Evolutionary conservation across 2,797 vertebrate species (phyloP).

Genomic region (Sebastolobus alascanus): DNA sequence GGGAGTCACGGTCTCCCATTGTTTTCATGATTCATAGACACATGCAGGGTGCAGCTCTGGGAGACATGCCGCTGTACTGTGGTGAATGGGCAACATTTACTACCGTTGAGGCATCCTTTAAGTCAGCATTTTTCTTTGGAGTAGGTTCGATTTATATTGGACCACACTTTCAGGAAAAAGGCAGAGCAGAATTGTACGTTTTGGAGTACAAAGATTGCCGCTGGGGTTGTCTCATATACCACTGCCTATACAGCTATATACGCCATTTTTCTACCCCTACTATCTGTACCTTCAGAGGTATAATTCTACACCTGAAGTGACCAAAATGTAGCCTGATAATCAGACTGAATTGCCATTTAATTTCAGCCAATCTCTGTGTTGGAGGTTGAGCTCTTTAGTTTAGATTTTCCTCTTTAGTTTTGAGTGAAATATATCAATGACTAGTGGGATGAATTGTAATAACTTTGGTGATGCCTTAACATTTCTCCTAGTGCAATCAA

Average conservation of each 20-base stretch:
- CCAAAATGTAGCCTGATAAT: background rate
- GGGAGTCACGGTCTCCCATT: constrained; percentile 13
- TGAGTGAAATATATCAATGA: background rate
- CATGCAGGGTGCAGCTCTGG: background rate
- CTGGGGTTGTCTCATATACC: background rate
- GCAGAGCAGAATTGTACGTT: background rate
- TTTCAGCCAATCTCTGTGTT: background rate
- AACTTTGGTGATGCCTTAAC: too few relatives aligned
- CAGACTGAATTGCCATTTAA: background rate
- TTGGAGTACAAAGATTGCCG: background rate
- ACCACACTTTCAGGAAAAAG: background rate
- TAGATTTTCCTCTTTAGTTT: background rate
- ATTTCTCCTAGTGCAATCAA: background rate
- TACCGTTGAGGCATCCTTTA: background rate
- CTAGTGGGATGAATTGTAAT: background rate
- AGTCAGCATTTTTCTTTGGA: background rate
- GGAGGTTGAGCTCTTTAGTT: background rate
- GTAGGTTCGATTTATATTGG: background rate
- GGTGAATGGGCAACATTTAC: background rate
- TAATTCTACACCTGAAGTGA: background rate
- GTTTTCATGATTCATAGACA: constrained; percentile 15
- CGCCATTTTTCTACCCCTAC: background rate
- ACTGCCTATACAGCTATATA: background rate
- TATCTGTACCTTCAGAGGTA: background rate
- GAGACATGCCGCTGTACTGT: constrained; percentile 1